Conservation (phyloP, 2,797 vertebrate species). For the Chloroceryle inda region DNA sequence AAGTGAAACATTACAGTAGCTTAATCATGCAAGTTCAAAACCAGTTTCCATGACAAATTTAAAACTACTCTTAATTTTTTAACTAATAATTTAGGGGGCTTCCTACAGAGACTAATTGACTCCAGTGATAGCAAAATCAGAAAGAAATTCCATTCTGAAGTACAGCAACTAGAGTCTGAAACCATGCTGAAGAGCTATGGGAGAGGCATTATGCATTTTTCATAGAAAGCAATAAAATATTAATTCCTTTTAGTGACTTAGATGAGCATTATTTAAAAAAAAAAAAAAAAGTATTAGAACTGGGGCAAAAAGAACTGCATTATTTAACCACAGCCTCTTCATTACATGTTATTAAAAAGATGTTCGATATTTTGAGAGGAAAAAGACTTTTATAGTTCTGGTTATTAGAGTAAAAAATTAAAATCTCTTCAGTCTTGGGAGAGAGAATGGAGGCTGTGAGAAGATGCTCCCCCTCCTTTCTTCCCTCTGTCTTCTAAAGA, state of each 20-base stretch:
- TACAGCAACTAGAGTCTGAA: background rate
- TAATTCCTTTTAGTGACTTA: conserved; percentile 77
- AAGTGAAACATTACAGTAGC: background rate
- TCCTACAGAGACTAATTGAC: background rate
- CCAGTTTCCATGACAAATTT: background rate
- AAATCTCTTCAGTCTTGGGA: background rate
- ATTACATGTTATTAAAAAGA: conserved; percentile 58
- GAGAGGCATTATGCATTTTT: conserved; percentile 78
- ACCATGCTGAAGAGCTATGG: conserved; percentile 43
- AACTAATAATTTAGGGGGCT: background rate
- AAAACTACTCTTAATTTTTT: background rate
- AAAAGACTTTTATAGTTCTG: conserved; percentile 26
- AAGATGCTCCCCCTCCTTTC: background rate
- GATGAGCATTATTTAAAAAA: conserved; percentile 69
- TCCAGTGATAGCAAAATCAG: background rate
- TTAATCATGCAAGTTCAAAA: background rate
- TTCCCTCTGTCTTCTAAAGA: background rate
- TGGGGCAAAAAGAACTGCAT: conserved; percentile 59
- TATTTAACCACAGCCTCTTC: conserved; percentile 73
- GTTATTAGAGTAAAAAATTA: conserved; percentile 27
- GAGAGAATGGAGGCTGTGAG: background rate
- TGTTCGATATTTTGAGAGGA: conserved; percentile 10
- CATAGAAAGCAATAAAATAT: conserved; percentile 79
- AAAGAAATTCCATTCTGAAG: background rate
- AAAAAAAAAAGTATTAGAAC: conserved; percentile 53